Base-by-base conservation (phyloP, 2,888 invertebrate species). In the Pyrrhia umbra region DNA sequence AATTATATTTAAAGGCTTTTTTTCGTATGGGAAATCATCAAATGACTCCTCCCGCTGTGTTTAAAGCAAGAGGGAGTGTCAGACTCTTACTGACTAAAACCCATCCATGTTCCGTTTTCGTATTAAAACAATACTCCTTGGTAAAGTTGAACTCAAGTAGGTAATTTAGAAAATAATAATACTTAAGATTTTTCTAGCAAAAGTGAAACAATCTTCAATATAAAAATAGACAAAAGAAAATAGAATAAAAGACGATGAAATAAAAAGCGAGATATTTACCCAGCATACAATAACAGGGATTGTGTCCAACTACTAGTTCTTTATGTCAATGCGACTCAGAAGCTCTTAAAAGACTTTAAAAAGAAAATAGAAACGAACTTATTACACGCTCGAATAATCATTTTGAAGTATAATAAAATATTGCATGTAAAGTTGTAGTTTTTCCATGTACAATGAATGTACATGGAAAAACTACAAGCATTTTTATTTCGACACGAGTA, bases 331-430 rank as follows among this genome's bases (percentile, higher is more conserved):
- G 20, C 8, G 16, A 5, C n/a, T 64, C 8, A 57, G 23, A 57
- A 40, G 2, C 18, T 46, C 18, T 64, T 64, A 43, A 42, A 16
- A 49, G 23, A 16, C 10, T 56, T 39, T 16, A 9, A 56, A 50
- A 49, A 45, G 15, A 25, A 66, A 46, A 58, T 39, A 40, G 6
- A 30, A 21, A 58, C n/a, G 9, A 40, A 16, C 8, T 6, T 9
- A 52, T 52, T 20, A 40, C 10, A 27, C 8, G 20, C 43, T 57
- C 16, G 15, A 25, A 39, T 57, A 57, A 50, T 30, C 34, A 10
- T 27, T 10, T 64, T 8, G 23, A 15, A 34, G 37, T 8, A 30
- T 23, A 15, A 18, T 25, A 45, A 15, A 39, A 40, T 2, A 40
- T 10, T 52, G 18, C n/a, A 27, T 9, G 8, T 18, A 30, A 40